Conservation (phyloP, 2,888 invertebrate genomes). For the Timandra comae region DNA sequence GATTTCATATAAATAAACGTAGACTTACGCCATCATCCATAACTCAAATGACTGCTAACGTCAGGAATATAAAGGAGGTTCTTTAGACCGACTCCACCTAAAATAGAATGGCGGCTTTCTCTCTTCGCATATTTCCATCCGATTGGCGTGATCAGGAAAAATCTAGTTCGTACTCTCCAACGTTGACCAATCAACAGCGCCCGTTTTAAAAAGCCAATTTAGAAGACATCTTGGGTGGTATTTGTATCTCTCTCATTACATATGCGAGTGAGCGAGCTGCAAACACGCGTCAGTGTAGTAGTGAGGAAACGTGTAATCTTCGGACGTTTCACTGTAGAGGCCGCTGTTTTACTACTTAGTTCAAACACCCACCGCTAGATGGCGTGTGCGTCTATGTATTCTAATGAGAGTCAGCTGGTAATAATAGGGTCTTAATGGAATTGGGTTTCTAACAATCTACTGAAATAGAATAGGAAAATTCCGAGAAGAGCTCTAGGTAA, state of each 20-base stretch:
- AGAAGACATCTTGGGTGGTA: slow-evolving; percentile 50
- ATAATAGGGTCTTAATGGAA: slow-evolving; percentile 33
- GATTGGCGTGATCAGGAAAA: slow-evolving; percentile 56
- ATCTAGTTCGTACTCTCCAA: slow-evolving; percentile 44
- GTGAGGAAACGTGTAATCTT: slow-evolving; percentile 29
- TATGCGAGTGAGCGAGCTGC: slow-evolving; percentile 44
- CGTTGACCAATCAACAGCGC: slow-evolving; percentile 61
- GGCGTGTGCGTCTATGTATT: slow-evolving; percentile 26
- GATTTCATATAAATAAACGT: slow-evolving; percentile 60
- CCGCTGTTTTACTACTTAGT: slow-evolving; percentile 46
- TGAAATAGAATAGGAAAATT: slow-evolving; percentile 13
- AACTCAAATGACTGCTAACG: slow-evolving; percentile 72
- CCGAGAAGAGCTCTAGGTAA: slow-evolving; percentile 11
- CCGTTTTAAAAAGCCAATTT: slow-evolving; percentile 53
- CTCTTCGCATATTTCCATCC: slow-evolving; percentile 37
- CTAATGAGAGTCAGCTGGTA: slow-evolving; percentile 38
- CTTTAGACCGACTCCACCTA: slow-evolving; percentile 59
- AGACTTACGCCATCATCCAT: slow-evolving; percentile 63
- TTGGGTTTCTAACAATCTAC: slow-evolving; percentile 22
- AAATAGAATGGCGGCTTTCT: slow-evolving; percentile 66
- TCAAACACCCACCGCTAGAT: slow-evolving; percentile 40
- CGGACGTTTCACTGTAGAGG: slow-evolving; percentile 38
- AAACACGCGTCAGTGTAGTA: slow-evolving; percentile 39
- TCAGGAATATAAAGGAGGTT: slow-evolving; percentile 74
- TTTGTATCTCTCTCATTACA: slow-evolving; percentile 49